A percentile compares a stretch with the other conserved stretches of the same genome.
phyloP scores from a whole-genome alignment of 1,140 invertebrate species.

The Ostrea edulis region DNA sequence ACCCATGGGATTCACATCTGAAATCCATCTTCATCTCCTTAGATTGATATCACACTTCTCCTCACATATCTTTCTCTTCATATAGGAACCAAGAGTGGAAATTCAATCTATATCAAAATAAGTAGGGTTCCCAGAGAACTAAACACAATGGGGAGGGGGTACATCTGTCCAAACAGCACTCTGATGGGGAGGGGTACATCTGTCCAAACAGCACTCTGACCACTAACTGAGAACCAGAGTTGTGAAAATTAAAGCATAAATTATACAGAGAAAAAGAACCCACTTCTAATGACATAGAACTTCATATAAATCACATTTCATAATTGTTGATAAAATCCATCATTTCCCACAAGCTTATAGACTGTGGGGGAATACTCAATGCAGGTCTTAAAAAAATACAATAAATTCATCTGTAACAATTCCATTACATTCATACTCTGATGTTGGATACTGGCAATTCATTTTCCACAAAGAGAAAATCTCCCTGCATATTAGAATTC shows the following conservation, averaged over 20 bases:
- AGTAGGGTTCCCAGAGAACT: neutral
- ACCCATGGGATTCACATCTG: neutral
- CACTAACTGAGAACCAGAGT: neutral
- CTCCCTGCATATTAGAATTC: neutral
- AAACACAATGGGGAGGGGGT: neutral
- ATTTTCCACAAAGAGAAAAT: neutral
- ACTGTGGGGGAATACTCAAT: neutral
- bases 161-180: neutral
- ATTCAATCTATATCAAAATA: neutral
- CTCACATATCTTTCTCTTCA: neutral
- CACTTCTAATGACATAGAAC: neutral
- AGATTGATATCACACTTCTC: neutral
- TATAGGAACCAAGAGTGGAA: neutral
- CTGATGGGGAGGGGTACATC: neutral
- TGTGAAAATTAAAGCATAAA: conserved; percentile 8
- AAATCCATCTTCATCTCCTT: conserved; percentile 1
- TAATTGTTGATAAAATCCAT: neutral
- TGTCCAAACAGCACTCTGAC: neutral
- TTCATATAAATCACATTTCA: neutral
- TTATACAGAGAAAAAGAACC: neutral
- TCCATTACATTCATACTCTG: neutral
- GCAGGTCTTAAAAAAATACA: neutral
- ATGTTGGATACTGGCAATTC: neutral
- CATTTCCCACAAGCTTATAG: neutral
- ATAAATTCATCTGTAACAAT: neutral